Evolutionary conservation across 2,888 invertebrate species (phyloP).

Genomic region (Operophtera brumata): DNA sequence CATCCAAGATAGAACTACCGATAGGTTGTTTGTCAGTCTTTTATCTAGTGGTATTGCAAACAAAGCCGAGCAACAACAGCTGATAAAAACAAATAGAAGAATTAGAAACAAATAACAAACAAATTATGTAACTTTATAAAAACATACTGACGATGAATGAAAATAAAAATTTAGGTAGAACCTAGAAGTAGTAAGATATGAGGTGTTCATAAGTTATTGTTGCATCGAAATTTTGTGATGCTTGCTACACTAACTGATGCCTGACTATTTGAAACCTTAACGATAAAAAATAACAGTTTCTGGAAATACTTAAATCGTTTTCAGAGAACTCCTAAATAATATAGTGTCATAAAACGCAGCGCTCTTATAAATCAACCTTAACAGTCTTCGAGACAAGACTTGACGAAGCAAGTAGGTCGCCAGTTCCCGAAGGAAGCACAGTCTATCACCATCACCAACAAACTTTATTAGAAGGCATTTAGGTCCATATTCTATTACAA

Average conservation of each 20-base stretch:
- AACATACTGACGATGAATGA: too few species aligned
- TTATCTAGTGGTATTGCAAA: conserved; percentile 4
- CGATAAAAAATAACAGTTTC: too few species aligned
- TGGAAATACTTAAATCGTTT: too few species aligned
- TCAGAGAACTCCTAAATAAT: too few species aligned
- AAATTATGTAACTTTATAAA: too few species aligned
- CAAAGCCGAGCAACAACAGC: conserved; percentile 1
- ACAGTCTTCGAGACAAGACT: conserved; percentile 32
- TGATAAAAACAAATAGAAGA: conserved; percentile 4
- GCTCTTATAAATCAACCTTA: conserved; percentile 12
- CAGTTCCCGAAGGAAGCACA: conserved; percentile 37
- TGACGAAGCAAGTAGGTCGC: conserved; percentile 41
- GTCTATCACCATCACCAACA: conserved; percentile 18
- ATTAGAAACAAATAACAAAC: conserved; percentile 8
- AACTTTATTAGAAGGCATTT: conserved; percentile 26
- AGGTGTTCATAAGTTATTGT: too few species aligned
- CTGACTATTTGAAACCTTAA: too few species aligned
- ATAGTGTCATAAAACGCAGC: too few species aligned
- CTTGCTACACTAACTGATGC: too few species aligned
- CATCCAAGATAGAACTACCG: neutral
- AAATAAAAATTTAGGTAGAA: too few species aligned
- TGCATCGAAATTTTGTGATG: too few species aligned
- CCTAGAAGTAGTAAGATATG: too few species aligned
- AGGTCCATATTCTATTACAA: conserved; percentile 29
- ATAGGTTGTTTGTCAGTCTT: neutral